Evolutionary conservation across 2,113 vertebrate species (phyloP).

Genomic region (Nycticorax nycticorax): DNA sequence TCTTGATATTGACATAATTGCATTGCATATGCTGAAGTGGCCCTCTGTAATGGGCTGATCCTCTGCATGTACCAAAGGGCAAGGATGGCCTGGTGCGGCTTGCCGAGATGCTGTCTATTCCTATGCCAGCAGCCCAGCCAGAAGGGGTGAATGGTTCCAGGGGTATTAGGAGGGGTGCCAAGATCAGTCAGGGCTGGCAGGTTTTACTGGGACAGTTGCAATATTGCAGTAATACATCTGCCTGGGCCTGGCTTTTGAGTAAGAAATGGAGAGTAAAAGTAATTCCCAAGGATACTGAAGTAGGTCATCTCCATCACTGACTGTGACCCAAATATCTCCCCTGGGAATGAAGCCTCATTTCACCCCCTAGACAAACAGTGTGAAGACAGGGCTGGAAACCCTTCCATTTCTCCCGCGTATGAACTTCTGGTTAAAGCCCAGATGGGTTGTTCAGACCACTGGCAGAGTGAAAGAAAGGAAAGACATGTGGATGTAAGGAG

Average conservation of each 20-base stretch:
- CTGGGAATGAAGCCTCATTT: conserved; percentile 25
- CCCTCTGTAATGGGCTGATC: not conserved
- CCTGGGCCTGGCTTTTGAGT: not conserved
- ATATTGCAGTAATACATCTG: conserved; percentile 1
- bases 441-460: not conserved
- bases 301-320: conserved; percentile 24
- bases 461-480: not conserved
- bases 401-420: not conserved
- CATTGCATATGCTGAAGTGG: not conserved
- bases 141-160: conserved; percentile 46
- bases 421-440: not conserved
- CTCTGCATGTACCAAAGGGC: conserved; percentile 20
- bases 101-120: conserved; percentile 17
- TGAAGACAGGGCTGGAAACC: not conserved
- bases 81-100: not conserved
- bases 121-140: conserved; percentile 23
- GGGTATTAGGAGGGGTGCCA: conserved; percentile 21
- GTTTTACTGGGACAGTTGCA: conserved; percentile 17
- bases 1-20: conserved; percentile 27
- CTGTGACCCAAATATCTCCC: conserved; percentile 30
- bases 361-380: not conserved
- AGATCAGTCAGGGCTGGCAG: not conserved
- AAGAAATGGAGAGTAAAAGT: conserved; percentile 21
- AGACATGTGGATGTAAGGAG: not conserved
- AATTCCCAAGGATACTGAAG: conserved; percentile 42